Evolutionary conservation across 1,140 invertebrate species (phyloP).

Genomic region (Charaxes varanes): DNA sequence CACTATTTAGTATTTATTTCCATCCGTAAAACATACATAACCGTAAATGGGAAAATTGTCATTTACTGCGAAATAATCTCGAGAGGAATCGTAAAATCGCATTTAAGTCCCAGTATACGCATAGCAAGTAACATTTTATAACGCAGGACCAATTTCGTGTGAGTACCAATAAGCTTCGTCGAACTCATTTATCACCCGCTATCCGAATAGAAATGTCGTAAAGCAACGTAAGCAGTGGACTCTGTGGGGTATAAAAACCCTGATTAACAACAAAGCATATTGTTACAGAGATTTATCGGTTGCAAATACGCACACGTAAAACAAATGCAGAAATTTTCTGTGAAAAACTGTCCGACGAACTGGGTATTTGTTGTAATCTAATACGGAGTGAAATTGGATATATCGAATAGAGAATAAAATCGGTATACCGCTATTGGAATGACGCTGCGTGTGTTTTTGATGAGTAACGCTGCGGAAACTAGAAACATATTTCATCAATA

Average conservation of each 20-base stretch:
- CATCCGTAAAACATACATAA: too few relatives aligned
- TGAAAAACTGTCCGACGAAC: slow-evolving; percentile 30
- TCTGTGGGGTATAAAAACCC: slow-evolving; percentile 26
- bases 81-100: slow-evolving; percentile 1
- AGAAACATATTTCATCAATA: slow-evolving; percentile 3
- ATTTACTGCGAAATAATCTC: slow-evolving; percentile 5
- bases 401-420: too few relatives aligned
- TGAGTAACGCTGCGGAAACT: slow-evolving; percentile 3
- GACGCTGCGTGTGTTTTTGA: slow-evolving; percentile 1
- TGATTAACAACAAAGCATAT: slow-evolving; percentile 28
- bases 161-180: slow-evolving; percentile 24
- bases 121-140: slow-evolving; percentile 5
- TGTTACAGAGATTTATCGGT: slow-evolving; percentile 35
- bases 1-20: too few relatives aligned
- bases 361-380: slow-evolving; percentile 24
- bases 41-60: slow-evolving; percentile 3
- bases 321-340: slow-evolving; percentile 28
- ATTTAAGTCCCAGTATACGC: slow-evolving; percentile 2
- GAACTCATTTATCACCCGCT: slow-evolving; percentile 30
- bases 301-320: slow-evolving; percentile 7
- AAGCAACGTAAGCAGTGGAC: slow-evolving; percentile 27
- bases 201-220: slow-evolving; percentile 26
- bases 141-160: slow-evolving; percentile 10
- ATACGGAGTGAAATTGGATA: slow-evolving; percentile 36
- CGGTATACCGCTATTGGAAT: slow-evolving; percentile 3